Evolutionary conservation across 2,797 vertebrate species (phyloP).

Genomic region (Pseudochaenichthys georgianus): DNA sequence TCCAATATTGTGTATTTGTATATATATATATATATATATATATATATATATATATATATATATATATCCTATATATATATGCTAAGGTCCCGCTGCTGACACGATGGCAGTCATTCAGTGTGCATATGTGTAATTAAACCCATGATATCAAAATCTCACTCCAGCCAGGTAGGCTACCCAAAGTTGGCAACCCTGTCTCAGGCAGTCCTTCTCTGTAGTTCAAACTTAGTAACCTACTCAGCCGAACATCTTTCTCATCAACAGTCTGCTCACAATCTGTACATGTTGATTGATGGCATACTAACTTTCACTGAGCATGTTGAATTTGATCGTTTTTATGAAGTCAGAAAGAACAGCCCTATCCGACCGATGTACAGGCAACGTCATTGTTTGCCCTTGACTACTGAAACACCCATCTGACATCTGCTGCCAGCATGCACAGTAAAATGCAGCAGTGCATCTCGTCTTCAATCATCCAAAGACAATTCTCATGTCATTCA

Average conservation of each 20-base stretch:
- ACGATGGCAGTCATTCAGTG: too few species aligned
- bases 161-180: too few species aligned
- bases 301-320: not conserved
- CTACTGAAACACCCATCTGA: not conserved
- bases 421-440: not conserved
- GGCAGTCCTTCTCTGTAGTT: not conserved
- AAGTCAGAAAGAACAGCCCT: not conserved
- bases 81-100: too few species aligned
- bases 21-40: too few species aligned
- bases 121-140: too few species aligned
- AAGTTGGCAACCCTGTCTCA: not conserved
- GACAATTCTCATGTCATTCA: not conserved
- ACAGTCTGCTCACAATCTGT: not conserved
- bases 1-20: too few species aligned
- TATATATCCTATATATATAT: too few species aligned
- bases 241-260: not conserved
- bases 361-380: not conserved
- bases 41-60: too few species aligned
- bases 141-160: too few species aligned
- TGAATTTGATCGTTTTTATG: not conserved
- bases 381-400: not conserved
- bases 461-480: not conserved
- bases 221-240: not conserved
- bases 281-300: too few species aligned
- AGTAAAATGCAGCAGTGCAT: not conserved